Evolutionary conservation across 2,888 invertebrate genomes (phyloP).

Genomic region (Exephanes ischioxanthus): DNA sequence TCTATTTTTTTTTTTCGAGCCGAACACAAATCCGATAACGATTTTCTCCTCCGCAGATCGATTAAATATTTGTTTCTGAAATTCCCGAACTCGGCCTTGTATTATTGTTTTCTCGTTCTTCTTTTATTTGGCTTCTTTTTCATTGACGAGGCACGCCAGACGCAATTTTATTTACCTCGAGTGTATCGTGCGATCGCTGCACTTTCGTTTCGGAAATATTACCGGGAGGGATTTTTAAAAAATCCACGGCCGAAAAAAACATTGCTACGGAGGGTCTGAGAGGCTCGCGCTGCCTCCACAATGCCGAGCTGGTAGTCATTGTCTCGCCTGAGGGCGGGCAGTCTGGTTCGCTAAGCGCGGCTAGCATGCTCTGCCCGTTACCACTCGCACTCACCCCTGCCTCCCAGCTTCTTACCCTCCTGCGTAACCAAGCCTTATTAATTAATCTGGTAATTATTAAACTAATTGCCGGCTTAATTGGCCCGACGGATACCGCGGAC

Average conservation of each 20-base stretch:
- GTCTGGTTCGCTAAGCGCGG: neutral
- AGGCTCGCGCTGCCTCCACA: neutral
- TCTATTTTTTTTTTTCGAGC: too few relatives aligned
- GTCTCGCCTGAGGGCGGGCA: conserved; percentile 27
- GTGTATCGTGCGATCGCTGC: neutral
- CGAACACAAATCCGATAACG: too few relatives aligned
- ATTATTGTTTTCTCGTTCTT: neutral
- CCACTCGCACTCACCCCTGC: neutral
- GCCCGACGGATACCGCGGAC: conserved; percentile 57
- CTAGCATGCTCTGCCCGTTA: neutral
- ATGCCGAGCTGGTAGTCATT: conserved; percentile 35
- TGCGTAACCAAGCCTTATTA: conserved; percentile 72
- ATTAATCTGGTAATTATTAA: conserved; percentile 79
- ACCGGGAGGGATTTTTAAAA: neutral
- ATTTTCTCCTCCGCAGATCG: neutral
- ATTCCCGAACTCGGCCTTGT: neutral
- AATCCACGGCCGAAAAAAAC: neutral
- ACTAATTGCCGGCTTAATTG: conserved; percentile 81
- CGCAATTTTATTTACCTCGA: neutral
- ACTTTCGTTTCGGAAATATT: neutral
- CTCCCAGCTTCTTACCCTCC: conserved; percentile 19
- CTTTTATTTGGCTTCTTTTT: neutral
- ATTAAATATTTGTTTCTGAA: neutral
- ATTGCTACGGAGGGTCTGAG: neutral
- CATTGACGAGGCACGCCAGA: neutral